Evolutionary conservation across 2,113 vertebrate species (phyloP), one percentile per base, ranked within the genome.

Genomic region (Motacilla tschutschensis): DNA sequence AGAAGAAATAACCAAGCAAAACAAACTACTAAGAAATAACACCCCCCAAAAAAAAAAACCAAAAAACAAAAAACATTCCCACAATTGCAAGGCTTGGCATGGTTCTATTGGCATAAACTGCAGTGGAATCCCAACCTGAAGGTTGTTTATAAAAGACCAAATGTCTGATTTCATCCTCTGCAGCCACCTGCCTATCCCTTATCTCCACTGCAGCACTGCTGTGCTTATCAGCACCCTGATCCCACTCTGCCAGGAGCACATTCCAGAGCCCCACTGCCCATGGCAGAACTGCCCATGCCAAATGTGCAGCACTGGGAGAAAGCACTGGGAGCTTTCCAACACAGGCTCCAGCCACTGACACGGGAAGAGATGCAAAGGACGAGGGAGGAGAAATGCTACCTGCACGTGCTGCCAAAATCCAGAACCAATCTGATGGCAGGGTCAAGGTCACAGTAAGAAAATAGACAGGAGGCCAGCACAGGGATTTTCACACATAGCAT

Each of bases 1-100:
- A 87, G 79, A 75, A 84, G 43, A 26, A 80, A 75, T 29, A 93
- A 86, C 57, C 67, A 91, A 64, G 24, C 38, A 79, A 85, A 92
- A 87, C 35, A 86, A 83, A 83, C 62, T 53, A 53, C 62, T 40
- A 87, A 46, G 28, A 83, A 67, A 75, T 7, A 66, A 44, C 2
- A 2, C 21, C 18, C 13, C 1, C 6, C 33, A 33, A 33, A 33
- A 33, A 33, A 22, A 6, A 24, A 57, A 55, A 4, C 1, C 33
- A 33, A 33, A 33, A 33, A 33, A 33, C 33, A 33, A 33, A 33
- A 33, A 33, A 33, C 21, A 66, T 8, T 46, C 14, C 46, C 29
- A 65, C 17, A 65, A 47, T 3, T 44, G 20, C 21, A 67, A 86
- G 46, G 22, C 21, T 85, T 90, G 81, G 84, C 64, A 19, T 5